Evolutionary conservation across 2,113 vertebrate species (phyloP), one percentile per base, ranked within the genome.

Genomic region (Dinomys branickii): DNA sequence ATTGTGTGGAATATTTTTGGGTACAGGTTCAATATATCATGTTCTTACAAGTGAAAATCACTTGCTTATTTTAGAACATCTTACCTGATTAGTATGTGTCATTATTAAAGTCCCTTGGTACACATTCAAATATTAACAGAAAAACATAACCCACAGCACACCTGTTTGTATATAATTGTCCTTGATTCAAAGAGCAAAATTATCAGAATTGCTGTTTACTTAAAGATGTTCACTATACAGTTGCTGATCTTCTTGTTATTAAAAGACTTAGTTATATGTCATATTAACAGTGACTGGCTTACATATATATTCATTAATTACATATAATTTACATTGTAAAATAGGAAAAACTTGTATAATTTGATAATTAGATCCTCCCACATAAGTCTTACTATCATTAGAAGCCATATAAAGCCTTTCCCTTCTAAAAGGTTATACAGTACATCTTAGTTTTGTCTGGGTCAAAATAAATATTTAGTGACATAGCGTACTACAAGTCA

Each of bases 81-180:
- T 88, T 96, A 85, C 67, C 41, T 96, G 63, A 94, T 93, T 97
- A 94, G 88, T 96, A 95, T 83, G 11, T 90, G 63, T 92, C 82
- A 94, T 95, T 95, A 94, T 95, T 96, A 90, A 92, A 94, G 65
- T 92, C 82, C 33, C 85, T 73, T 63, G 71, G 78, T 94, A 73
- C 28, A 41, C 82, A 84, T 94, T 96, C 82, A 96, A 81, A 95
- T 90, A 95, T 69, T 97, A 65, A 96, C 88, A 84, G 83, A 91
- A 95, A 97, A 95, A 94, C 69, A 69, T 87, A 94, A 84, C 59
- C 85, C 85, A 22, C 65, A 91, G 41, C 92, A 93, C 92, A 97
- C 96, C 96, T 98, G 96, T n/a, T 52, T 95, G 59, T 88, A 88
- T 91, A 89, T 97, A 97, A 97, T 97, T 92, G 63, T 96, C 82